Evolutionary conservation across 2,888 invertebrate genomes (phyloP).

Genomic region (Temnothorax rugatulus): DNA sequence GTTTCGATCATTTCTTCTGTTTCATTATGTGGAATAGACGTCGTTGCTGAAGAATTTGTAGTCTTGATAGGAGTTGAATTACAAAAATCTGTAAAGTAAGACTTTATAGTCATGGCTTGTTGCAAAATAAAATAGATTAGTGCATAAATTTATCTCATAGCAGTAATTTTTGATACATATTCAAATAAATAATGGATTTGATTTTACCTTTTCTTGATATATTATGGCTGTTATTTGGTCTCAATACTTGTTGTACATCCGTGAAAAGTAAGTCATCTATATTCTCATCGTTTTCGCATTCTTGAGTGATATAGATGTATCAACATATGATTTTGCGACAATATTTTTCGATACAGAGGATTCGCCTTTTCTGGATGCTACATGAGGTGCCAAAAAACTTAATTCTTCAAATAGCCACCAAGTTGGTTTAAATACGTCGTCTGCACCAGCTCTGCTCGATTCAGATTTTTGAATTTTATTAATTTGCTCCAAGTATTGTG

Average conservation of each 20-base stretch:
- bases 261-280: not conserved
- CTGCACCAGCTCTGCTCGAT: too few species aligned
- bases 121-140: not conserved
- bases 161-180: not conserved
- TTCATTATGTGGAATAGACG: not conserved
- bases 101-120: not conserved
- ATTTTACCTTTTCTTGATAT: conserved; percentile 17
- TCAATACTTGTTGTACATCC: not conserved
- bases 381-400: too few species aligned
- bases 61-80: not conserved
- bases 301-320: not conserved
- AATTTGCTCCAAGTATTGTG: too few species aligned
- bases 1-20: not conserved
- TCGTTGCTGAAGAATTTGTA: not conserved
- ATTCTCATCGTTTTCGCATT: not conserved
- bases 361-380: too few species aligned
- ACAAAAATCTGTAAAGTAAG: conserved; percentile 2
- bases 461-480: too few species aligned
- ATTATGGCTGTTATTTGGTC: not conserved
- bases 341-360: too few species aligned
- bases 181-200: conserved; percentile 1
- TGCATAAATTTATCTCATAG: not conserved
- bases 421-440: too few species aligned
- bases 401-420: too few species aligned
- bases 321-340: not conserved